Base-by-base conservation (phyloP, 92 coral and sea anemone genomes). In the Paramuricea clavata region DNA sequence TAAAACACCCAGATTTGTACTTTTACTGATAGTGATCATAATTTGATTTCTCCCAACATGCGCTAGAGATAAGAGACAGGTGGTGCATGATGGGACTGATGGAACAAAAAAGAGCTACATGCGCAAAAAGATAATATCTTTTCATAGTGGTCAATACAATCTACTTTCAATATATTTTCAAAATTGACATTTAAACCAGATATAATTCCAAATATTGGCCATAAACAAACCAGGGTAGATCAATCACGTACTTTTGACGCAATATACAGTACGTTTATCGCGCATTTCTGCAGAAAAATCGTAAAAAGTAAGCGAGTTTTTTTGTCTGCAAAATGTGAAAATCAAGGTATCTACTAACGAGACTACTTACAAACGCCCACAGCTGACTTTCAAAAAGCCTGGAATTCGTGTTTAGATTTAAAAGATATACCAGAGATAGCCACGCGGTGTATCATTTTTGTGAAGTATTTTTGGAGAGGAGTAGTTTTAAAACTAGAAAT, bases 11-110 rank as follows among this genome's bases (percentile, higher is more conserved):
- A 19, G 12, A 44, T 22, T 43, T 28, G 19, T 13, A 41, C 10
- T 22, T 3, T 21, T 25, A 7, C 13, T n/a, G 27, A 59, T 41
- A 59, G 33, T 21, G 84, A 79, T 79, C 83, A 23, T 17, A 52
- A 33, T 61, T 13, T 25, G 26, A 79, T 79, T 79, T 79, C 84
- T 79, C 84, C 84, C 57, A 57, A 79, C 84, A 33, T 59, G 54
- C 34, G 6, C 3, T 12, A 15, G 21, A 54, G 84, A 79, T 79
- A 79, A 59, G 57, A 52, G 72, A 67, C 84, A 79, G 84, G 84
- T 79, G 84, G 84, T 79, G 84, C 84, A 79, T 79, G 84, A 79
- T 59, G 84, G 84, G 84, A 79, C 25, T 19, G 60, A 7, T 30
- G 6, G 84, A 59, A 64, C 22, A 65, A 65, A 79, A 79, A 0